Conservation (phyloP, 2,888 invertebrate genomes). For the Platynereis dumerilii region DNA sequence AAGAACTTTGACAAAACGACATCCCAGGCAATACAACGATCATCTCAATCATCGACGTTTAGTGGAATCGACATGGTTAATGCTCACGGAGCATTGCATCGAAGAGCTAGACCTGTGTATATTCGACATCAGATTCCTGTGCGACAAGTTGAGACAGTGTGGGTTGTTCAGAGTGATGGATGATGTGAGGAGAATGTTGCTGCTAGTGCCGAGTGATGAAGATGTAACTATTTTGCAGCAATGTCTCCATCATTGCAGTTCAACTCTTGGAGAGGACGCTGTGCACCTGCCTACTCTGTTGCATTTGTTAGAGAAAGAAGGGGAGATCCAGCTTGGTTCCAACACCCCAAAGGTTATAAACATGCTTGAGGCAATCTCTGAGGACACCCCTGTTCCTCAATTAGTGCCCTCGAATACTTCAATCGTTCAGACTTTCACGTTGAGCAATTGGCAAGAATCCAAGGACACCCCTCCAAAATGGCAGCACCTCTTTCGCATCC, state of each 20-base stretch:
- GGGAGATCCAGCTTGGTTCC: not conserved
- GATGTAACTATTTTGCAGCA: conserved; percentile 21
- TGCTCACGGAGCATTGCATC: not conserved
- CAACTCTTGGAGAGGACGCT: conserved; percentile 1
- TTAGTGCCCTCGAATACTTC: conserved; percentile 8
- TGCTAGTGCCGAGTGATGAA: conserved; percentile 4
- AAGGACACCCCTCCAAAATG: not conserved
- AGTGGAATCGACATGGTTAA: conserved; percentile 14
- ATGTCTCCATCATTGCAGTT: conserved; percentile 4
- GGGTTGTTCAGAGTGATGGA: conserved; percentile 17
- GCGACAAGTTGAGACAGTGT: conserved; percentile 10
- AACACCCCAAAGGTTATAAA: conserved; percentile 2
- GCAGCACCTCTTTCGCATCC: too few species aligned
- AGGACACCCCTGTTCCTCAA: not conserved
- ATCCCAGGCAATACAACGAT: too few species aligned
- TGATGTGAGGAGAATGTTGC: conserved; percentile 10
- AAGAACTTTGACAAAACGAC: not conserved
- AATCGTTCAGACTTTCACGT: not conserved
- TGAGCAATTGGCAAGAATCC: not conserved
- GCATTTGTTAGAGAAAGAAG: conserved; percentile 8
- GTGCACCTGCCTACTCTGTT: conserved; percentile 17
- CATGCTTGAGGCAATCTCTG: not conserved
- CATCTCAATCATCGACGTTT: conserved; percentile 13
- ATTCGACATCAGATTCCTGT: conserved; percentile 23
- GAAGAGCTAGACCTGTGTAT: conserved; percentile 14